Evolutionary conservation across 2,113 vertebrate genomes (phyloP), one percentile per base, ranked within the genome.

Genomic region (Phalacrocorax pelagicus): DNA sequence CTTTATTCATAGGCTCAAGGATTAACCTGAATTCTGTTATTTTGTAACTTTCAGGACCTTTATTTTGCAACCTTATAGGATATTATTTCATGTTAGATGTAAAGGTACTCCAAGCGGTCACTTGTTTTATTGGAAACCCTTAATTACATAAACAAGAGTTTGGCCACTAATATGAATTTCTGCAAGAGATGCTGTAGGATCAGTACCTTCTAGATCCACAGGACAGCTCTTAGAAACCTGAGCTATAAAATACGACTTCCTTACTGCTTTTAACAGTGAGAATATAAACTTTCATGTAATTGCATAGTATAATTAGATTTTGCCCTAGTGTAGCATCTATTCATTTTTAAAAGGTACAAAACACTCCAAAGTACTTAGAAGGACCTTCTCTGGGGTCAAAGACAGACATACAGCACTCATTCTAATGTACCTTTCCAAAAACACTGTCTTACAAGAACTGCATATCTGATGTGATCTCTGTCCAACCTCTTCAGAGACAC

Each of bases 391-490:
- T 63, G 22, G 11, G 34, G 27, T 63, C 42, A 59, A 2, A 18
- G 61, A 23, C 38, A 71, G 30, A 6, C 3, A 1, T 3, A 17
- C 13, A 9, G 52, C 9, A 1, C 11, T 63, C 10, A 6, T 55
- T 54, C 10, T 78, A 23, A 22, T 20, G 34, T 3, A 20, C 5
- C 15, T 74, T 49, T 30, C 42, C 32, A 85, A 67, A 95, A 81
- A 0, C 12, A 40, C 30, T n/a, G 5, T 17, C 62, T 74, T 23
- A 4, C 22, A 38, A 16, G 61, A 63, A 15, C n/a, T 66, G 81
- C 27, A 2, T 10, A 16, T 46, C 42, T 46, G 38, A 17, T 15
- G 6, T 58, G 78, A 87, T 34, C 52, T 47, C 42, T 72, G 29
- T 6, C 44, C 70, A 59, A 2, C 17, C 65, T 26, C 47, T 15